Evolutionary conservation across 1,140 invertebrate species (phyloP), one percentile per base, ranked within the genome.

Genomic region (Acyrthosiphon pisum): DNA sequence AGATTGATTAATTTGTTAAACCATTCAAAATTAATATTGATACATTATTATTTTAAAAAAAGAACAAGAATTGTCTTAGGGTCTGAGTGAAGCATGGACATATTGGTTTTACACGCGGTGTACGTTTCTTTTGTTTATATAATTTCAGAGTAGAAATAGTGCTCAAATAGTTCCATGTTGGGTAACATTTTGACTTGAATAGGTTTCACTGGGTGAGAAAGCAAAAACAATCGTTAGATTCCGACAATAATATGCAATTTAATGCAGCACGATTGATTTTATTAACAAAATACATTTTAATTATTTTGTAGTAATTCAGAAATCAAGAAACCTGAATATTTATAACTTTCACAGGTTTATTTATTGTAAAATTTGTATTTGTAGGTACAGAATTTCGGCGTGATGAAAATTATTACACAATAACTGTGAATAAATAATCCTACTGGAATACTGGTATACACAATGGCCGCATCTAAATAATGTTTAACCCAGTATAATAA

Each of bases 121-220:
- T 60, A 30, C 30, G 11, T 60, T 60, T 60, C 8, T 60, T 30
- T 68, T 68, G 23, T 30, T 30, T 68, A 30, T 3, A 30, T 11
- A 14, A n/a, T 14, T 68, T 68, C 3, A 14, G 9, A 68, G 30
- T 68, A 6, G 11, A 68, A 68, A 30, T 68, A 68, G 30, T 14
- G 4, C 0, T 0, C 0, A 11, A 14, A 14, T n/a, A 30, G 3
- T 68, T 30, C 26, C 30, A 26, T 14, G 11, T 30, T 68, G 4
- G 60, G 14, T 30, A 68, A 68, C 30, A 30, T 68, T 68, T 68
- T n/a, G 11, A 30, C n/a, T 50, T 20, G 20, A 50, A 18, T 18
- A 50, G 48, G 14, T 50, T 68, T 68, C 60, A 68, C 60, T 9
- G 30, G 14, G 9, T 9, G 3, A 30, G n/a, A 68, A 30, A 8